phyloP scores from a whole-genome alignment of 2,888 invertebrate species.

The Rotaria socialis region DNA sequence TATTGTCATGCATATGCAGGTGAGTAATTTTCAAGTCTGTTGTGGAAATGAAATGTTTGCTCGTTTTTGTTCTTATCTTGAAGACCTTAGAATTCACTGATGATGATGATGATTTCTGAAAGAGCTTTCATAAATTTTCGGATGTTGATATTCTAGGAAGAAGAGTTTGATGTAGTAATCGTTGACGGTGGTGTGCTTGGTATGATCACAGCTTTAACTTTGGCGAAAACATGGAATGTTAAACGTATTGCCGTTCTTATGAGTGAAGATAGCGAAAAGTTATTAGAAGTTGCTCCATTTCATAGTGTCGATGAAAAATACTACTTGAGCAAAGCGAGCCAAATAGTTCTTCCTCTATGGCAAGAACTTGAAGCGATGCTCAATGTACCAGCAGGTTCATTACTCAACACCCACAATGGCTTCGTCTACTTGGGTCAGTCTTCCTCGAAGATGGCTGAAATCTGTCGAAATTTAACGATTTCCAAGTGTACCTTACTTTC shows the following conservation, averaged over 20 bases:
- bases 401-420: background rate
- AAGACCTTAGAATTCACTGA: too few species aligned
- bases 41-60: background rate
- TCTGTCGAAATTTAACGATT: background rate
- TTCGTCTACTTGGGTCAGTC: background rate
- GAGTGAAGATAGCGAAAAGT: background rate
- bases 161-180: background rate
- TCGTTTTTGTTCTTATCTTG: too few species aligned
- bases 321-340: background rate
- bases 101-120: too few species aligned
- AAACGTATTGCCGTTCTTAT: background rate
- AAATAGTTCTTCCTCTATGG: background rate
- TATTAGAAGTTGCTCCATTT: background rate
- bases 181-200: background rate
- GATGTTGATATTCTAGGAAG: background rate
- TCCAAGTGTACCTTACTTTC: background rate
- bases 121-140: too few species aligned
- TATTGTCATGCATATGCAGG: background rate
- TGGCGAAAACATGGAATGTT: background rate
- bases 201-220: background rate
- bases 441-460: background rate
- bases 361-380: background rate
- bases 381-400: background rate
- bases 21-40: background rate
- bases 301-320: background rate